phyloP scores from a whole-genome alignment of 1,140 invertebrate species.

The Tenebrio molitor region DNA sequence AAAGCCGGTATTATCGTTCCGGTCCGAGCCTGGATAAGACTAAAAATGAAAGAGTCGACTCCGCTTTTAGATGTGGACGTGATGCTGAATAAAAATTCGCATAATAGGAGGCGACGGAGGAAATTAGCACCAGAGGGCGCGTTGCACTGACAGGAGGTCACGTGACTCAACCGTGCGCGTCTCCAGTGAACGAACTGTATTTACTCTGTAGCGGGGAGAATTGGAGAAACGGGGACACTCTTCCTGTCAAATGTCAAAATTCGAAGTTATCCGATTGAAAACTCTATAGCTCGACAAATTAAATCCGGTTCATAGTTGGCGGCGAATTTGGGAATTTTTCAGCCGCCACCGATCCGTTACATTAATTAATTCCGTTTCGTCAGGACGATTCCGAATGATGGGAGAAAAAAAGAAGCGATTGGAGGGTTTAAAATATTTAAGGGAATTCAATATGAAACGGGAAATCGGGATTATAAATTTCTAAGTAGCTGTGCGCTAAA shows the following conservation, averaged over 20 bases:
- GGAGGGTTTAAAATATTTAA: no score
- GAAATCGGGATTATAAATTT: no score
- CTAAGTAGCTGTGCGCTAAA: no score
- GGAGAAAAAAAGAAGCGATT: background rate
- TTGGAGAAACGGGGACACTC: background rate
- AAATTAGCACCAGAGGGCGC: no score
- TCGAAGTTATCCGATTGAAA: conserved; percentile 1
- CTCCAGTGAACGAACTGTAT: no score
- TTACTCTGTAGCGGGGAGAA: no score
- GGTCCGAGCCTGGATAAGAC: conserved; percentile 12
- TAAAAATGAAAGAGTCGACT: conserved; percentile 13
- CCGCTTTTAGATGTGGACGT: background rate
- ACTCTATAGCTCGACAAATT: conserved; percentile 31
- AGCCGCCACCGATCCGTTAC: conserved; percentile 7
- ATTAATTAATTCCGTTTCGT: conserved; percentile 17
- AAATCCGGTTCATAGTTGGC: conserved; percentile 19
- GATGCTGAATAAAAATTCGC: background rate
- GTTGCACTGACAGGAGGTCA: no score
- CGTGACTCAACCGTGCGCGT: no score
- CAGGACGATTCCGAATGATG: background rate
- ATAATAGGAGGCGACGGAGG: no score
- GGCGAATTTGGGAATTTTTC: conserved; percentile 21
- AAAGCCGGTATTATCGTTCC: conserved; percentile 37
- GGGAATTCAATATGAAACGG: background rate
- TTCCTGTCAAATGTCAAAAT: conserved; percentile 13